Conservation (phyloP, 2,888 invertebrate species). For the Pollenia amentaria region DNA sequence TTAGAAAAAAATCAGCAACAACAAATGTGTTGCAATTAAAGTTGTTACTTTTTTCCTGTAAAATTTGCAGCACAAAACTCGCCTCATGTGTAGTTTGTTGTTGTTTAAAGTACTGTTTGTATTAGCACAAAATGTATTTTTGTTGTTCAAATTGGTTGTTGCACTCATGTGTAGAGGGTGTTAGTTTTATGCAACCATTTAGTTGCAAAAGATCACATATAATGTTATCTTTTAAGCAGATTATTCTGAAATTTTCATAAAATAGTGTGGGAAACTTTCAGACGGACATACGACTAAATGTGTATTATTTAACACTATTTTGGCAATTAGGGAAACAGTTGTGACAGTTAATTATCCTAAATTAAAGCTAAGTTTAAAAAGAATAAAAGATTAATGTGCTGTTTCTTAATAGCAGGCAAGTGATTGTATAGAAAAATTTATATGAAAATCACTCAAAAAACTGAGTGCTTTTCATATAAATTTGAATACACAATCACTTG, state of each 20-base stretch:
- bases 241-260: constrained; percentile 57
- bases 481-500: no score
- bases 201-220: constrained; percentile 64
- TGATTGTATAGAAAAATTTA: no score
- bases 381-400: no score
- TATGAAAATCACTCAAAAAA: no score
- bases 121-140: constrained; percentile 28
- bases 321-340: not conserved
- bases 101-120: constrained; percentile 12
- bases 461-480: no score
- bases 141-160: constrained; percentile 19
- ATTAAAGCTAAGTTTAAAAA: not conserved
- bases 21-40: constrained; percentile 69
- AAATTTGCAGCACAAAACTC: constrained; percentile 2
- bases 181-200: constrained; percentile 60
- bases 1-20: constrained; percentile 43
- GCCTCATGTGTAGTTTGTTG: constrained; percentile 46
- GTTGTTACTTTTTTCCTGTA: constrained; percentile 57
- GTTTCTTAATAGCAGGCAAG: no score
- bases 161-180: constrained; percentile 42
- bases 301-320: not conserved
- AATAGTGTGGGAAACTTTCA: constrained; percentile 67
- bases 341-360: not conserved
- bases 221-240: constrained; percentile 68
- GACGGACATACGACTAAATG: not conserved